A percentile compares a stretch with the other conserved stretches of the same genome.
phyloP scores from a whole-genome alignment of 2,888 invertebrate genomes.

The Philonicus albiceps region DNA sequence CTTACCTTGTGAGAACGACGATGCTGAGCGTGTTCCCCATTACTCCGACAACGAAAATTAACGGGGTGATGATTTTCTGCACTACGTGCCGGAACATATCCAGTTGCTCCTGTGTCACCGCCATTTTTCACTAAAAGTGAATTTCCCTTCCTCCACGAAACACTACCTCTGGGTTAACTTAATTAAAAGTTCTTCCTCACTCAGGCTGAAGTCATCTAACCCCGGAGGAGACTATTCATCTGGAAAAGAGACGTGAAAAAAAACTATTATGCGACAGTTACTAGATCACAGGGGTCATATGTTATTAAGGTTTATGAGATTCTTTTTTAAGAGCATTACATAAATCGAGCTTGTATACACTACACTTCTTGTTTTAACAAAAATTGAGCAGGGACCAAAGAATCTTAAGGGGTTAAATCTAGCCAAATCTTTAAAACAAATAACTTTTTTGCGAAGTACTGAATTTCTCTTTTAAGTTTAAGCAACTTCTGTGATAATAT shows the following conservation, averaged over 20 bases:
- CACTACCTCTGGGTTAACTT: background rate
- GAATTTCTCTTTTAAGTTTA: no score
- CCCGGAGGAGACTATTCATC: background rate
- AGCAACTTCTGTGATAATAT: no score
- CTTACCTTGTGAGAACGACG: constrained; percentile 67
- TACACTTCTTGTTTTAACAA: background rate
- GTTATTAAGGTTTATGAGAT: background rate
- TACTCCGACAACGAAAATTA: constrained; percentile 72
- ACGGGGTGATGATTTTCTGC: constrained; percentile 71
- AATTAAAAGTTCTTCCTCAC: background rate
- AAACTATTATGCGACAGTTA: background rate
- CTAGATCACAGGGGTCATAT: background rate
- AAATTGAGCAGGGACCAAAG: background rate
- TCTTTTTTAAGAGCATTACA: background rate
- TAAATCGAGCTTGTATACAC: background rate
- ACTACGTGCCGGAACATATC: constrained; percentile 61
- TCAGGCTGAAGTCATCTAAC: background rate
- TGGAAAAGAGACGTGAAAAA: background rate
- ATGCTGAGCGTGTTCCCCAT: constrained; percentile 72
- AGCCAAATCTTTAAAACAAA: no score
- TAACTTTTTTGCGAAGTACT: no score
- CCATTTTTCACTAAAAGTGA: constrained; percentile 13
- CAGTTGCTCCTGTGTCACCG: constrained; percentile 28
- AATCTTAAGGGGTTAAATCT: background rate
- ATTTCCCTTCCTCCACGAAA: background rate